Percentiles rank a stretch among this genome's conserved stretches.
Conservation (phyloP, 2,797 vertebrate species). For the Molothrus aeneus region DNA sequence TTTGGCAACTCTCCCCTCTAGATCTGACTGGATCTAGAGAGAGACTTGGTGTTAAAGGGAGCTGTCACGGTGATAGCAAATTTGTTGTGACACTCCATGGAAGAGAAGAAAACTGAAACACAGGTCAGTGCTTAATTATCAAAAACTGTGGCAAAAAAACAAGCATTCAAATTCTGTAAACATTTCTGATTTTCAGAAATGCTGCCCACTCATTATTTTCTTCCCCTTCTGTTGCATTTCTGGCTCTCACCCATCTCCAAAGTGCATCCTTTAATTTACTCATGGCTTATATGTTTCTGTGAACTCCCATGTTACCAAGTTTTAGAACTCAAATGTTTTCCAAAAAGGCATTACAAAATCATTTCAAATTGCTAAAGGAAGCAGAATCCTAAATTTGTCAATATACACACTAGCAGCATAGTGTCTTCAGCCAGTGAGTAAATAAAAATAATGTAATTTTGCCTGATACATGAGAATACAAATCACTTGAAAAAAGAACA, state of each 20-base stretch:
- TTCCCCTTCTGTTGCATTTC: constrained; percentile 22
- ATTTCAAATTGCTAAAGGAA: constrained; percentile 10
- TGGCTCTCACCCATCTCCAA: neutral
- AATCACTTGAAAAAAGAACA: neutral
- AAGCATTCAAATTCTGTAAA: neutral
- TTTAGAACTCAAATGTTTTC: neutral
- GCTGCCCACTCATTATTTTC: neutral
- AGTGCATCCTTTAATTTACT: constrained; percentile 10
- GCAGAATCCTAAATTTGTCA: neutral
- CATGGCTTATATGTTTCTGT: neutral
- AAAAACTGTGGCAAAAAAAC: neutral
- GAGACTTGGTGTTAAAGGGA: neutral
- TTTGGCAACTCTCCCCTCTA: neutral
- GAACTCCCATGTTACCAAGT: neutral
- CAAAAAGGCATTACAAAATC: neutral
- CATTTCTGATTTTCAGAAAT: constrained; percentile 30
- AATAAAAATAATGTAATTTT: neutral
- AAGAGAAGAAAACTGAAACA: constrained; percentile 1
- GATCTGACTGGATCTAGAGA: neutral
- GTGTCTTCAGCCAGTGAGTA: neutral
- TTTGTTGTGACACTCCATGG: neutral
- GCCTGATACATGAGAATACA: neutral
- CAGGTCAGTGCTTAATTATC: neutral
- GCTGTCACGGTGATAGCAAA: neutral
- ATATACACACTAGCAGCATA: neutral